A percentile compares a stretch with the other conserved stretches of the same genome.
Conservation (phyloP, 1,140 invertebrate genomes). For the Polypedilum pembai region DNA sequence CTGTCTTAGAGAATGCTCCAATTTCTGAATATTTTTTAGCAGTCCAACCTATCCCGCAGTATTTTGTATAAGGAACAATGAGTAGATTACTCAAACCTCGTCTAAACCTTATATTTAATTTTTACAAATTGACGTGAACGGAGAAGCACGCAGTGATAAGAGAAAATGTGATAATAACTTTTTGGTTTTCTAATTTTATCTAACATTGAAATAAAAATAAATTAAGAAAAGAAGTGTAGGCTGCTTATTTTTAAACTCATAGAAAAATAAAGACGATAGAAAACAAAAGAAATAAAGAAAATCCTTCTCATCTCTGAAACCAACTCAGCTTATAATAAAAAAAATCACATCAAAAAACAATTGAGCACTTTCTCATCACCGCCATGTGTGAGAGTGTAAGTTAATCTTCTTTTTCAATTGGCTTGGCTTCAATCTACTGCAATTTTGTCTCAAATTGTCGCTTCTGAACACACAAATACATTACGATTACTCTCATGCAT, state of each 20-base stretch:
- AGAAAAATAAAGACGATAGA: too few relatives aligned
- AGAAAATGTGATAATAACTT: too few relatives aligned
- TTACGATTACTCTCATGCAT: background rate
- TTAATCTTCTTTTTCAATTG: slow-evolving; percentile 13
- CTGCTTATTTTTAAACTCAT: too few relatives aligned
- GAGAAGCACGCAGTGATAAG: too few relatives aligned
- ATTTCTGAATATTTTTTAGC: slow-evolving; percentile 64
- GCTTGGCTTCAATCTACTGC: background rate
- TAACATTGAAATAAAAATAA: background rate
- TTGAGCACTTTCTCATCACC: background rate
- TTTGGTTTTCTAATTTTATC: too few relatives aligned
- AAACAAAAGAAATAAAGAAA: too few relatives aligned
- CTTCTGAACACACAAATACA: too few relatives aligned
- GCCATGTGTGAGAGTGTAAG: background rate
- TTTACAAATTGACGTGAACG: too few relatives aligned
- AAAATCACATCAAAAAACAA: slow-evolving; percentile 10
- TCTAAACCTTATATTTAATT: slow-evolving; percentile 15
- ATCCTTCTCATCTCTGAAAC: too few relatives aligned
- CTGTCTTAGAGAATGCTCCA: slow-evolving; percentile 56
- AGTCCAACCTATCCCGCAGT: slow-evolving; percentile 76
- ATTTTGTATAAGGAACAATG: slow-evolving; percentile 72
- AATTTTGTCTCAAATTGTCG: too few relatives aligned
- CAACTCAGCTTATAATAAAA: too few relatives aligned
- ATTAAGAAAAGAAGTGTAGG: background rate
- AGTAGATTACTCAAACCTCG: slow-evolving; percentile 48